phyloP scores from a whole-genome alignment of 2,888 invertebrate genomes.

The Octonoba sinensis region DNA sequence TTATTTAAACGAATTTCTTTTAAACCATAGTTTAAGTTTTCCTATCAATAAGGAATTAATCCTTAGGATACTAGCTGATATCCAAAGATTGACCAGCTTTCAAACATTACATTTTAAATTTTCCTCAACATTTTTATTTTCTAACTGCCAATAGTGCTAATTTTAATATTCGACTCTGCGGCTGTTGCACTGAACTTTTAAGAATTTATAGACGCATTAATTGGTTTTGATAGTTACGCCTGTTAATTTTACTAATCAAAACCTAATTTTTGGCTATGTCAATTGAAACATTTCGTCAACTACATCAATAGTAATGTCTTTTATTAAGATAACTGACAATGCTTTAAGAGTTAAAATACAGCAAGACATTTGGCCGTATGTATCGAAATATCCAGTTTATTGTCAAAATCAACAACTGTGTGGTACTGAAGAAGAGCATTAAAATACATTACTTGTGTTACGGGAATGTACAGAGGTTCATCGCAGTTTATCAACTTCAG shows the following conservation, averaged over 20 bases:
- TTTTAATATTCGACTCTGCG: too few relatives aligned
- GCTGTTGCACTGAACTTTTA: too few relatives aligned
- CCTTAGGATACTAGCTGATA: too few relatives aligned
- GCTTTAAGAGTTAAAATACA: neutral
- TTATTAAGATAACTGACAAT: neutral
- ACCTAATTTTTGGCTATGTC: neutral
- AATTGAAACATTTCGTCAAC: neutral
- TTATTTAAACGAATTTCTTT: too few relatives aligned
- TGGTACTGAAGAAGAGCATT: neutral
- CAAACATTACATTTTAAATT: too few relatives aligned
- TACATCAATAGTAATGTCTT: neutral
- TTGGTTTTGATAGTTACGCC: too few relatives aligned
- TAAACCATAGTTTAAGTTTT: too few relatives aligned
- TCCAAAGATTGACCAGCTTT: too few relatives aligned
- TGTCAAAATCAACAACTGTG: neutral
- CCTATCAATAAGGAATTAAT: too few relatives aligned
- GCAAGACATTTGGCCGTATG: neutral
- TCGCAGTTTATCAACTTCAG: slow-evolving; percentile 79
- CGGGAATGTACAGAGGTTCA: slow-evolving; percentile 83
- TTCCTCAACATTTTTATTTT: too few relatives aligned
- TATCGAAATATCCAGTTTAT: neutral
- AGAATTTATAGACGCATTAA: too few relatives aligned
- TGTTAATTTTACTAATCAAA: neutral
- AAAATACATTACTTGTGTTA: slow-evolving; percentile 76
- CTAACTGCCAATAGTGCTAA: too few relatives aligned